Evolutionary conservation across 2,888 invertebrate species (phyloP), one percentile per base, ranked within the genome.

Genomic region (Phoenoteleia sp.): DNA sequence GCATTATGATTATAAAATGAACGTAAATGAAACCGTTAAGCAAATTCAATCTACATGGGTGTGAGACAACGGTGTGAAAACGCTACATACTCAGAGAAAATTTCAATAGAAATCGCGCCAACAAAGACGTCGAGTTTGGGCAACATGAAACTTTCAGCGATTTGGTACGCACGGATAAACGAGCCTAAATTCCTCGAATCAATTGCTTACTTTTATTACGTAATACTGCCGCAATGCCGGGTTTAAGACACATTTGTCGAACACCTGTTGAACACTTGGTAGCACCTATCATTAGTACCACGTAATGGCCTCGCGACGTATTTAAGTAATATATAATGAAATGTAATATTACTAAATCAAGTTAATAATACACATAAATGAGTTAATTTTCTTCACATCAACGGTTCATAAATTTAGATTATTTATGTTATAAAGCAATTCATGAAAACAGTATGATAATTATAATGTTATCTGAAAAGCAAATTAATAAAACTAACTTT

Each of bases 131-230:
- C 45, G 23, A 11, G 45, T 23, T 5, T n/a, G 39, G 17, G 21
- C 62, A 21, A 67, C 45, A 58, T n/a, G 69, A 76, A 81, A 81
- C 52, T 76, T 82, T 82, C 13, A 76, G 64, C 69, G 52, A 74
- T 77, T 69, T 42, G 62, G 76, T 67, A 58, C 71, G 33, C 76
- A 49, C 69, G 82, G 76, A 80, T 85, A 79, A 82, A 56, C 66
- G 77, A 80, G 81, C 77, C 71, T 80, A 79, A 81, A 83, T 83
- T 86, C 69, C 67, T 49, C 80, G 76, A 75, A 76, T 74, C 85
- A 82, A 85, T 86, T 86, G 85, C 82, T 86, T 86, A 83, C 80
- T 86, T 83, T 83, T 86, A 83, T 86, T 83, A 83, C 76, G 82
- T 77, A 82, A 83, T 72, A 67, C 82, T n/a, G 69, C 71, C 66